A percentile compares a stretch with the other conserved stretches of the same genome.
phyloP scores from a whole-genome alignment of 2,113 vertebrate species.

The Pterocles gutturalis region DNA sequence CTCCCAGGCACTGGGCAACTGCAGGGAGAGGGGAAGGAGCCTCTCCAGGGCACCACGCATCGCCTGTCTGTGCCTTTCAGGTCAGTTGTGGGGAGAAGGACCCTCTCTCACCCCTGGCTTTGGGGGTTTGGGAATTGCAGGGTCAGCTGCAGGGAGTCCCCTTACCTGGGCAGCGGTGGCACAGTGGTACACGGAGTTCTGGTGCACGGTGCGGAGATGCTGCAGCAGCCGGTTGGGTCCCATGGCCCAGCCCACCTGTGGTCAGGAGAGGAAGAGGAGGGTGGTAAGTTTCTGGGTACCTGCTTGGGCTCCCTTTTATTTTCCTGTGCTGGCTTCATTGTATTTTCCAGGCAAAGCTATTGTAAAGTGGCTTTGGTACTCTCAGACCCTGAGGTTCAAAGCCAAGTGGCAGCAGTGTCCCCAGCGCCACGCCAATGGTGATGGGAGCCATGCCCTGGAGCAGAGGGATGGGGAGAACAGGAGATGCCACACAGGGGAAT shows the following conservation, averaged over 20 bases:
- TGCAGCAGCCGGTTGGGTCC: conserved; percentile 83
- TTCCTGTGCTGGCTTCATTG: not conserved
- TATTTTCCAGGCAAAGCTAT: not conserved
- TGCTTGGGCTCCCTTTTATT: not conserved
- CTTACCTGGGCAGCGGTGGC: conserved; percentile 90
- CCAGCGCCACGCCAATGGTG: accelerated
- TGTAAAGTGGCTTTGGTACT: not conserved
- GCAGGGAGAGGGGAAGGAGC: not conserved
- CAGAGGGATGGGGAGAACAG: not conserved
- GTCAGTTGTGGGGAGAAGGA: not conserved
- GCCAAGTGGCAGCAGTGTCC: accelerated
- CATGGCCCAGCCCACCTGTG: conserved; percentile 92
- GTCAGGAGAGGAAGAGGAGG: not conserved
- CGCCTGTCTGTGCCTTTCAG: not conserved
- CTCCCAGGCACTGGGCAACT: not conserved
- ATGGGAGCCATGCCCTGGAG: not conserved
- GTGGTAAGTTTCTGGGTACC: not conserved
- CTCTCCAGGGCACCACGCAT: not conserved
- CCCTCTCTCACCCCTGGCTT: not conserved
- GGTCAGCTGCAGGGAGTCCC: not conserved
- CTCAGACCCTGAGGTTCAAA: not conserved
- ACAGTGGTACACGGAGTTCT: conserved; percentile 90
- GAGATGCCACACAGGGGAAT: not conserved
- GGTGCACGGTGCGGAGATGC: conserved; percentile 88
- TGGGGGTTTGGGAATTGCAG: not conserved